These are phyloP conservation scores for Dryadula phaetusa DNA, from an alignment of 2,888 invertebrate species.

Conservation along the genomic window DNA sequence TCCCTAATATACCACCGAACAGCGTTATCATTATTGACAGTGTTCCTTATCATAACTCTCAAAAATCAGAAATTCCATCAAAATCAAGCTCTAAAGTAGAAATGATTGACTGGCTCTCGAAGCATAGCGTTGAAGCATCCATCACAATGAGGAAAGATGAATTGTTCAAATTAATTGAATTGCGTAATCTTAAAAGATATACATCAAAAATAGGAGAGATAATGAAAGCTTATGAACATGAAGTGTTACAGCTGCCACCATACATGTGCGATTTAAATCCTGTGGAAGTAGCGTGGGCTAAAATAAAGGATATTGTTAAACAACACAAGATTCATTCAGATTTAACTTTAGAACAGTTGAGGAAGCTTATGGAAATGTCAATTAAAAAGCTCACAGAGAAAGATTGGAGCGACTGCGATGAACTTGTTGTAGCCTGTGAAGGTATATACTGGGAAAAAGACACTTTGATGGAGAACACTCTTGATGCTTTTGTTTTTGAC, in stretches of 20 bases:
- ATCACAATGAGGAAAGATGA: conserved; percentile 37
- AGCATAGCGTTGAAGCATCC: conserved; percentile 38
- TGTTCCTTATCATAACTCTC: conserved; percentile 38
- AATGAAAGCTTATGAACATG: conserved; percentile 29
- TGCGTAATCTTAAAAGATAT: conserved; percentile 24
- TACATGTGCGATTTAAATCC: conserved; percentile 44
- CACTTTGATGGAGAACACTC: conserved; percentile 37
- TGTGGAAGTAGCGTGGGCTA: conserved; percentile 43
- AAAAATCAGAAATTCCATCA: conserved; percentile 39
- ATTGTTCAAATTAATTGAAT: conserved; percentile 29
- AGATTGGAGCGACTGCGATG: conserved; percentile 41
- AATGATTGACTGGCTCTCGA: conserved; percentile 43
- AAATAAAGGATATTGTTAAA: conserved; percentile 38
- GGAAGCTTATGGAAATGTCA: conserved; percentile 39
- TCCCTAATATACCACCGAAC: conserved; percentile 42
- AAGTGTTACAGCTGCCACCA: conserved; percentile 36
- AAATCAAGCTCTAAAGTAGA: conserved; percentile 36
- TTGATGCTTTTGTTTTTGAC: conserved; percentile 31
- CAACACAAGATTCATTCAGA: conserved; percentile 37
- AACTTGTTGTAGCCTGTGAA: conserved; percentile 40
- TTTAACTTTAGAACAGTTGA: conserved; percentile 35
- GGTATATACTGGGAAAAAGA: conserved; percentile 41
- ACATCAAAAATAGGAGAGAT: conserved; percentile 32
- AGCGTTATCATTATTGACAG: conserved; percentile 38
- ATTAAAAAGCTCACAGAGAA: conserved; percentile 28